phyloP scores from a whole-genome alignment of 2,113 vertebrate genomes.

The Cochlearius cochlearius region DNA sequence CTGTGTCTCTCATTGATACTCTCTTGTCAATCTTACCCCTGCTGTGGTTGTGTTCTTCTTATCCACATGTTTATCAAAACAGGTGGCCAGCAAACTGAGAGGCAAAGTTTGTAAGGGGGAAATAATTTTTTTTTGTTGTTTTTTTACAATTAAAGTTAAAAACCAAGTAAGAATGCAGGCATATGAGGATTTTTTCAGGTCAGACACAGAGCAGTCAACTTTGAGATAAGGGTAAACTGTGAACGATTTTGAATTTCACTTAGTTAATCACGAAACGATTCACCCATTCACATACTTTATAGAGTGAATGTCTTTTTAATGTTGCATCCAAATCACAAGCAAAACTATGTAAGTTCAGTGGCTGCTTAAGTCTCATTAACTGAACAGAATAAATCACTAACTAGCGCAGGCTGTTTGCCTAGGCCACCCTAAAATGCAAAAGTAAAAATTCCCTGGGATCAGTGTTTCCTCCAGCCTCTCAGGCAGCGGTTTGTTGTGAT shows the following conservation, averaged over 20 bases:
- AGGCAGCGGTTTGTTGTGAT: neutral
- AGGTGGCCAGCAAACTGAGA: neutral
- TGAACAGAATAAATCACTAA: neutral
- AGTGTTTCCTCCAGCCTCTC: neutral
- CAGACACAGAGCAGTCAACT: neutral
- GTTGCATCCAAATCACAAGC: neutral
- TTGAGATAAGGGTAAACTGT: neutral
- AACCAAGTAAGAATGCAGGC: neutral
- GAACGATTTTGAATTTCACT: neutral
- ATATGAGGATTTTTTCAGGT: neutral
- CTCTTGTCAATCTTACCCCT: neutral
- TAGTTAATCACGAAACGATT: neutral
- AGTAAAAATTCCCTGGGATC: neutral
- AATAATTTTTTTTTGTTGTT: accelerated
- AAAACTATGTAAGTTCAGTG: neutral
- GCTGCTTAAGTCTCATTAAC: neutral
- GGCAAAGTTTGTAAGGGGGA: neutral
- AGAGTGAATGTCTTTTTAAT: neutral
- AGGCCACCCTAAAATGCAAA: neutral
- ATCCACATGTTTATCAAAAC: neutral
- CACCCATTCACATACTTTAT: neutral
- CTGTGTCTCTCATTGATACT: neutral
- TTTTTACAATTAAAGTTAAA: neutral
- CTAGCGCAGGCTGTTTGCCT: neutral
- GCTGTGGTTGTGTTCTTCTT: neutral